Evolutionary conservation across 2,888 invertebrate genomes (phyloP), one percentile per base, ranked within the genome.

Genomic region (Protophormia terraenovae): DNA sequence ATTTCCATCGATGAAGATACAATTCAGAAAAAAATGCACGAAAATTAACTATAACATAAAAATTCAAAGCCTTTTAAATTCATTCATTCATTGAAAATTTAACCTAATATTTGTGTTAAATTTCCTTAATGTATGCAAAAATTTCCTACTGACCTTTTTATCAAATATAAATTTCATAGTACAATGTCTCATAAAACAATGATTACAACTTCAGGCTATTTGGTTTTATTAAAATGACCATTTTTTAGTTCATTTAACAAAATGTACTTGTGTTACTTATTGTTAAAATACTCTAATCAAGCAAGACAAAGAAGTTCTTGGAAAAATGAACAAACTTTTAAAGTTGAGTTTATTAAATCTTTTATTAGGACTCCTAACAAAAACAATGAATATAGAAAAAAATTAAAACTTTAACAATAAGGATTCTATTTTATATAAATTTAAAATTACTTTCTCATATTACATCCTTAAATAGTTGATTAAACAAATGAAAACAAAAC

Each of bases 231-330:
- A 64, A 64, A 24, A 64, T 41, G 38, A 24, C 19, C 19, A 38
- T 41, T 14, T 24, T 64, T 45, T 64, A 41, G 62, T 62, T 62
- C 62, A n/a, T 62, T 62, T 14, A 19, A 38, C 7, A 64, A 58
- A 16, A 29, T 27, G 2, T 55, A n/a, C 5, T 32, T 60, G 29
- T 60, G n/a, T 16, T n/a, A n/a, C n/a, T n/a, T 16, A 16, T 10
- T 12, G 1, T 16, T 16, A 64, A 64, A 22, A 41, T 12, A 2
- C 1, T 8, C 2, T 3, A 24, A 41, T 14, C 22, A 41, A 24
- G 41, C 0, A 64, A 41, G 24, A 41, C 14, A 41, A 14, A 14
- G 12, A 2, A 14, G 22, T n/a, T 64, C n/a, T 24, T n/a, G 14
- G 2, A 41, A 41, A 64, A 32, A 32, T 2, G 19, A 3, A 29